A percentile compares a stretch with the other conserved stretches of the same genome.
Evolutionary conservation across 1,140 invertebrate species (phyloP).

Genomic region (Drosophila tani): DNA sequence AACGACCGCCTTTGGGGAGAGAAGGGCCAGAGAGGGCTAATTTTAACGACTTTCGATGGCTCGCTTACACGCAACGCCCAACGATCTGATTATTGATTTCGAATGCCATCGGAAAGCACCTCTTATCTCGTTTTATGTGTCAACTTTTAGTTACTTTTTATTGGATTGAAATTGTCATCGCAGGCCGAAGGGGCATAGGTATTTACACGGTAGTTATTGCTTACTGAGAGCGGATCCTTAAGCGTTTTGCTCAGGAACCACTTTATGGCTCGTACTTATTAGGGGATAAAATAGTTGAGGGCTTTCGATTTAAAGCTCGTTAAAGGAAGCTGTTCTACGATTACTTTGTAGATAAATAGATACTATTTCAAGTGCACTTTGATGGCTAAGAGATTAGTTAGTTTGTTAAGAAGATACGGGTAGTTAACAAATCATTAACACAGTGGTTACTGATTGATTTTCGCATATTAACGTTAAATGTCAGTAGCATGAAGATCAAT

Average conservation of each 20-base stretch:
- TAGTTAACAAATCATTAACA: conserved; percentile 23
- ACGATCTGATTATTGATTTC: conserved; percentile 56
- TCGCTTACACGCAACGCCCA: conserved; percentile 49
- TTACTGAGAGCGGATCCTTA: conserved; percentile 3
- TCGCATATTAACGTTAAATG: conserved; percentile 21
- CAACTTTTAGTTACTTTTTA: conserved; percentile 47
- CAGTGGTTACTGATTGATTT: conserved; percentile 22
- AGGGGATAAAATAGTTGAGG: neutral
- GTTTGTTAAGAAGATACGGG: neutral
- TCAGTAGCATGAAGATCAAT: conserved; percentile 26
- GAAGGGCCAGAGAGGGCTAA: conserved; percentile 39
- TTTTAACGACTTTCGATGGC: conserved; percentile 46
- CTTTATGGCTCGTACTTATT: conserved; percentile 21
- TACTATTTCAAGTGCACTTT: neutral
- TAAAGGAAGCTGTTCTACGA: neutral
- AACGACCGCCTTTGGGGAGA: conserved; percentile 23
- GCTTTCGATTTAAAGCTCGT: neutral
- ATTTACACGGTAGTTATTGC: conserved; percentile 38
- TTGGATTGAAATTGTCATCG: conserved; percentile 34
- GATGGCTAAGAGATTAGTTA: neutral
- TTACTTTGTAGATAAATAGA: neutral
- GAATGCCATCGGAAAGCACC: conserved; percentile 39
- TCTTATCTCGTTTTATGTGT: conserved; percentile 54
- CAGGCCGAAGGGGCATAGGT: neutral
- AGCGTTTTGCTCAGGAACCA: conserved; percentile 29